These are phyloP conservation scores for Hephaestus fuliginosus DNA, from an alignment of 2,797 vertebrate genomes.

Conservation along the genomic window DNA sequence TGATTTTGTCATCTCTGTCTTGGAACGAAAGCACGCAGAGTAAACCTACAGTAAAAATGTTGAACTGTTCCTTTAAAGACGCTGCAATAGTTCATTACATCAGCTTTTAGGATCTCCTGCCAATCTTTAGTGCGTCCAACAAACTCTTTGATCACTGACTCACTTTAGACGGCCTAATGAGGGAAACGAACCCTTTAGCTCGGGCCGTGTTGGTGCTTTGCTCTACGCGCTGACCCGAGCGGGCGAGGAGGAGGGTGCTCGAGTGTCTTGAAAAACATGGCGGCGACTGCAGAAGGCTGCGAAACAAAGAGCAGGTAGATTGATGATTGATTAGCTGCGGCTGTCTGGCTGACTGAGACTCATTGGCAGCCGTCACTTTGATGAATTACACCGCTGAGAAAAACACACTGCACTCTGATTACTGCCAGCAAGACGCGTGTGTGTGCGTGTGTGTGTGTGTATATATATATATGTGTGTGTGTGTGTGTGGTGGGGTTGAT, in stretches of 20 bases:
- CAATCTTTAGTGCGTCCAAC: background rate
- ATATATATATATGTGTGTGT: conserved; percentile 3
- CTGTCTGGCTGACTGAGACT: conserved; percentile 76
- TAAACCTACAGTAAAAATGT: background rate
- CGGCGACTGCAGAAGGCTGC: conserved; percentile 25
- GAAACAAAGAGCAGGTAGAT: conserved; percentile 74
- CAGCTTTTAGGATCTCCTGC: background rate
- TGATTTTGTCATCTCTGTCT: background rate
- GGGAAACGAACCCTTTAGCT: conserved; percentile 8
- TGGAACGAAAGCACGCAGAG: background rate
- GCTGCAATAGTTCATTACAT: background rate
- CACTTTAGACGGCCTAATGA: background rate
- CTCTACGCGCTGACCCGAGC: conserved; percentile 23
- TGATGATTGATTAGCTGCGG: conserved; percentile 79
- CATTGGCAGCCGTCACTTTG: conserved; percentile 82
- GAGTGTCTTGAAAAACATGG: conserved; percentile 24
- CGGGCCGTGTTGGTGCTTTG: background rate
- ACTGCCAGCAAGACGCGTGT: conserved; percentile 63
- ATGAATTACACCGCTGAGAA: conserved; percentile 77
- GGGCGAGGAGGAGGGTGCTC: background rate
- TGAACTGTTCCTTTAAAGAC: background rate
- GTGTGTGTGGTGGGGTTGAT: background rate
- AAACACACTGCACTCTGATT: conserved; percentile 79
- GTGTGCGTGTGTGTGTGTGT: conserved; percentile 29
- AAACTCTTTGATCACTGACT: conserved; percentile 5